Evolutionary conservation across 1,140 invertebrate species (phyloP), one percentile per base, ranked within the genome.

Genomic region (Ceratosolen fusciceps): DNA sequence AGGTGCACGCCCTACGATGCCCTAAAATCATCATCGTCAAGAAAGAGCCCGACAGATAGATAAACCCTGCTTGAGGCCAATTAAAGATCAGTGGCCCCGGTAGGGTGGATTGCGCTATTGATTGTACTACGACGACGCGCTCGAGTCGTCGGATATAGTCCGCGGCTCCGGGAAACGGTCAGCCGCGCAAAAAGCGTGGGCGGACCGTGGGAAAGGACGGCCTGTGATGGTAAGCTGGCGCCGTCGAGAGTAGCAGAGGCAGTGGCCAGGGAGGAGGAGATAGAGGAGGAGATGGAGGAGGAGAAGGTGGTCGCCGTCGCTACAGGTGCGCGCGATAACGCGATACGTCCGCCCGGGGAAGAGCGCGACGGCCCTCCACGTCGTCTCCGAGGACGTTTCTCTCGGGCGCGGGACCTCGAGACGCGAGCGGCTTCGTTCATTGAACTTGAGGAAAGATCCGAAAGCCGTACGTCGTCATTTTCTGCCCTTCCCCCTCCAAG

Each of bases 401-500:
- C 74, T 76, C 58, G 43, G 56, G 43, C 43, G 37, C 43, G 29
- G 21, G 77, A 54, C 70, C 52, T 71, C 68, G 67, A n/a, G 76
- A 31, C 37, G 60, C 29, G 49, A 9, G 62, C 62, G 29, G 21
- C 60, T 10, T 75, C 79, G 79, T 80, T 75, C 79, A 65, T 80
- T 80, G 79, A 80, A 80, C 79, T 71, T 70, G 73, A 54, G 52
- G 77, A n/a, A n/a, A n/a, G 29, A 37, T 49, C 76, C 67, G 65
- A 79, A 79, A 79, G 77, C 54, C 56, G 31, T 54, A 24, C 43
- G 16, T 52, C 34, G n/a, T 29, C 10, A 24, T 70, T 39, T 62
- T 60, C 37, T 65, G 43, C 60, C 47, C 70, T 47, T 49, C 47
- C 70, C 34, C 60, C 58, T 71, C 75, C 79, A 80, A 80, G 79